These are phyloP conservation scores for Phoeniculus purpureus DNA, from an alignment of 2,797 vertebrate genomes.

Conservation along the genomic window DNA sequence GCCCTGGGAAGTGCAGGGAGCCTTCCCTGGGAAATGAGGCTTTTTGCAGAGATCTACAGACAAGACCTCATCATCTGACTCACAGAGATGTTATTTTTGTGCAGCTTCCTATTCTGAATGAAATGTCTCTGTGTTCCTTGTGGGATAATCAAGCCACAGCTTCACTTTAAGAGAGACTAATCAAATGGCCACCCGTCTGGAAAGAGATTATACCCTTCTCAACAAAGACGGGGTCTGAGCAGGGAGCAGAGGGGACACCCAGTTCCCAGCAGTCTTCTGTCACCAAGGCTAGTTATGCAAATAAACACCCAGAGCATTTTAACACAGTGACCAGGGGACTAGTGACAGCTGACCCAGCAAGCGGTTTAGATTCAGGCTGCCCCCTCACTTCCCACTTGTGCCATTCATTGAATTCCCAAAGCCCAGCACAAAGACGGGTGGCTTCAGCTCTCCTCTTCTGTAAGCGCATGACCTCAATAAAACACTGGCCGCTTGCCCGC, in stretches of 20 bases:
- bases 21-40: not conserved
- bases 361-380: not conserved
- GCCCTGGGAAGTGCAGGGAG: not conserved
- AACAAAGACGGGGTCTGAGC: not conserved
- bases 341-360: not conserved
- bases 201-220: slow-evolving; percentile 19
- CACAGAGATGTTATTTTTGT: not conserved
- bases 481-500: not conserved
- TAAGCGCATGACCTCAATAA: not conserved
- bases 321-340: not conserved
- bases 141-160: not conserved
- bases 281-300: not conserved
- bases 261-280: slow-evolving; percentile 7
- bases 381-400: not conserved
- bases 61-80: not conserved
- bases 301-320: not conserved
- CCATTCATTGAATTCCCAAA: not conserved
- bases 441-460: not conserved
- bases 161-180: not conserved
- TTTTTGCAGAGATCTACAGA: not conserved
- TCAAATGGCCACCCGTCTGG: not conserved
- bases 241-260: slow-evolving; percentile 2
- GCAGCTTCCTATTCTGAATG: not conserved
- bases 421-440: not conserved
- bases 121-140: not conserved